A percentile compares a stretch with the other conserved stretches of the same genome.
Evolutionary conservation across 1,140 invertebrate genomes (phyloP).

Genomic region (Orchestia grillus): DNA sequence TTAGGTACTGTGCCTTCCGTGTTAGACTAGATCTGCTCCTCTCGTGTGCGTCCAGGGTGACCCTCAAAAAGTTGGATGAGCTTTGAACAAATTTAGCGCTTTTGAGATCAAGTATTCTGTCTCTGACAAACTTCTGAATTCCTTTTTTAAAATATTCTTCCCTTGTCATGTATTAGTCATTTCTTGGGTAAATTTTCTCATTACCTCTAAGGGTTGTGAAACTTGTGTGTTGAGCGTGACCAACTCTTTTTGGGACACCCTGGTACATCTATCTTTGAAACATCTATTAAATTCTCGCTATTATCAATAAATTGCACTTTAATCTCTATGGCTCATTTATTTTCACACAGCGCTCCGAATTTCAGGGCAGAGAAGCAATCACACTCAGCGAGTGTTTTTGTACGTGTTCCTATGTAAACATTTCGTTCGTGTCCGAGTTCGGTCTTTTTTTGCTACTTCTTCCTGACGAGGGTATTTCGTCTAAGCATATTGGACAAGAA

Average conservation of each 20-base stretch:
- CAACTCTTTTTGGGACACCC: neutral
- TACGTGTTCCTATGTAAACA: too few species aligned
- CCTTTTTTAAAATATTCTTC: neutral
- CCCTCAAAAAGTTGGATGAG: neutral
- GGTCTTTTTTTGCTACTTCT: too few species aligned
- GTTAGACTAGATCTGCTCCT: neutral
- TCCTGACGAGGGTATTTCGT: too few species aligned
- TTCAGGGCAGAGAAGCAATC: neutral
- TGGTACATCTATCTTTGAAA: neutral
- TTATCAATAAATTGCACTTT: slow-evolving; percentile 24
- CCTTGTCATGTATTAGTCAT: neutral
- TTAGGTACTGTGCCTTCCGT: neutral
- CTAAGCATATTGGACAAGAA: too few species aligned
- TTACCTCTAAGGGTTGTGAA: neutral
- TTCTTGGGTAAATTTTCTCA: neutral
- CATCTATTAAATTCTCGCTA: slow-evolving; percentile 2
- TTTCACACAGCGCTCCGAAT: neutral
- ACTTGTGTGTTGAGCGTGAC: neutral
- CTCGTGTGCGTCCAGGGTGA: neutral
- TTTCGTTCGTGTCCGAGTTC: too few species aligned
- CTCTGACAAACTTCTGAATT: neutral
- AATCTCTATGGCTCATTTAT: neutral
- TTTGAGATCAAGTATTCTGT: neutral
- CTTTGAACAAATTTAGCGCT: neutral
- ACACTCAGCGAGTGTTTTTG: neutral